phyloP scores from a whole-genome alignment of 1,140 invertebrate genomes.

The Nasonia vitripennis region DNA sequence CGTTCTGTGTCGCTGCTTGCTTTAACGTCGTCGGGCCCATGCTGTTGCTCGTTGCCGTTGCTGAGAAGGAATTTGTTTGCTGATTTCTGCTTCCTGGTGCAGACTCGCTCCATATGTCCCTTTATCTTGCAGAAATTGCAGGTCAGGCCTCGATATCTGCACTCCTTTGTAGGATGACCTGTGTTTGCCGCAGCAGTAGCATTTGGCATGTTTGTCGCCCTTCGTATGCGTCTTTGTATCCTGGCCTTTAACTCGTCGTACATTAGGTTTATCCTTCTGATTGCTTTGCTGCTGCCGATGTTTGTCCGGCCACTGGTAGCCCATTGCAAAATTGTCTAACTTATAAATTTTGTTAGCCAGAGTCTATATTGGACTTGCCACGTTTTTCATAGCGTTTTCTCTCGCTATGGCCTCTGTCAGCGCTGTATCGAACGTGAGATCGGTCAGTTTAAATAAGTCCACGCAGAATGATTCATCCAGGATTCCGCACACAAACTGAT shows the following conservation, averaged over 20 bases:
- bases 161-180: background rate
- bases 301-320: background rate
- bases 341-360: background rate
- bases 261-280: background rate
- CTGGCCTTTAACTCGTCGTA: background rate
- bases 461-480: background rate
- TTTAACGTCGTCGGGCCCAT: background rate
- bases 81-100: background rate
- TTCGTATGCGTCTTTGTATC: background rate
- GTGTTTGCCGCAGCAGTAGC: background rate
- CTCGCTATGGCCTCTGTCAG: slow-evolving; percentile 1
- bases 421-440: slow-evolving; percentile 18
- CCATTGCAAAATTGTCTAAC: background rate
- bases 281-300: background rate
- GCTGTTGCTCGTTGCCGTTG: background rate
- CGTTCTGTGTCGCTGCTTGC: background rate
- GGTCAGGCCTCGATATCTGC: background rate
- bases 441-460: background rate
- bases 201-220: background rate
- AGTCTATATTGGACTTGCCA: background rate
- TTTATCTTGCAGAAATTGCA: background rate
- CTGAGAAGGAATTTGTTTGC: background rate
- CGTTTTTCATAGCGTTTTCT: slow-evolving; percentile 13
- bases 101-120: background rate
- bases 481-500: slow-evolving; percentile 18